These are phyloP conservation scores for Pangasius larnaudii DNA, from an alignment of 2,797 vertebrate genomes.

Conservation along the genomic window DNA sequence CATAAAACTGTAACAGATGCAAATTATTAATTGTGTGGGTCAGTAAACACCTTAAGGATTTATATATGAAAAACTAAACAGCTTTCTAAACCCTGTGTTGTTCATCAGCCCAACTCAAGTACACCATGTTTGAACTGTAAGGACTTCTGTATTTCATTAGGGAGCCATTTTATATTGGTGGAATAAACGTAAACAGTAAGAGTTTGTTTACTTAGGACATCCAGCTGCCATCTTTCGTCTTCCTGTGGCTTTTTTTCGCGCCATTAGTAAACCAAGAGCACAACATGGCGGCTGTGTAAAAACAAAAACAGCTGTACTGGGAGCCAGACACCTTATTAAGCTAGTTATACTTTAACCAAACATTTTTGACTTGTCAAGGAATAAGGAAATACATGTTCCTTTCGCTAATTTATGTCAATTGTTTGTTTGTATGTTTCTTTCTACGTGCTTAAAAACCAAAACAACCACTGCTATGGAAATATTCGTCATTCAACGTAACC, in stretches of 20 bases:
- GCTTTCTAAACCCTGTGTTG: background rate
- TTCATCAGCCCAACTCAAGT: background rate
- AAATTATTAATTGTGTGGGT: background rate
- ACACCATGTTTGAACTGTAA: too few relatives aligned
- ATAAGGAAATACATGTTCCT: background rate
- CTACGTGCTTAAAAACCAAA: background rate
- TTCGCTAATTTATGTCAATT: background rate
- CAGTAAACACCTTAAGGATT: background rate
- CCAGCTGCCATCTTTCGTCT: constrained; percentile 2
- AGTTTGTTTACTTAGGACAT: background rate
- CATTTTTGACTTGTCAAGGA: too few relatives aligned
- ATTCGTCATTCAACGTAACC: constrained; percentile 10
- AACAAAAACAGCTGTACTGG: background rate
- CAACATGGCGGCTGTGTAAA: background rate
- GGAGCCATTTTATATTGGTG: background rate
- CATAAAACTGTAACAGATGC: background rate
- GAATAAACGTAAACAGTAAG: background rate
- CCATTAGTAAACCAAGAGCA: constrained; percentile 15
- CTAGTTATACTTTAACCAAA: background rate
- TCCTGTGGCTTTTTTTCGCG: constrained; percentile 32
- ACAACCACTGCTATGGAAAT: background rate
- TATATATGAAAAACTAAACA: background rate
- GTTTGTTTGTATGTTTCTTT: background rate
- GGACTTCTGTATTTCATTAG: background rate
- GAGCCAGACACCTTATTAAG: too few relatives aligned